Evolutionary conservation across 1,140 invertebrate genomes (phyloP), one percentile per base, ranked within the genome.

Genomic region (Pogonomyrmex californicus): DNA sequence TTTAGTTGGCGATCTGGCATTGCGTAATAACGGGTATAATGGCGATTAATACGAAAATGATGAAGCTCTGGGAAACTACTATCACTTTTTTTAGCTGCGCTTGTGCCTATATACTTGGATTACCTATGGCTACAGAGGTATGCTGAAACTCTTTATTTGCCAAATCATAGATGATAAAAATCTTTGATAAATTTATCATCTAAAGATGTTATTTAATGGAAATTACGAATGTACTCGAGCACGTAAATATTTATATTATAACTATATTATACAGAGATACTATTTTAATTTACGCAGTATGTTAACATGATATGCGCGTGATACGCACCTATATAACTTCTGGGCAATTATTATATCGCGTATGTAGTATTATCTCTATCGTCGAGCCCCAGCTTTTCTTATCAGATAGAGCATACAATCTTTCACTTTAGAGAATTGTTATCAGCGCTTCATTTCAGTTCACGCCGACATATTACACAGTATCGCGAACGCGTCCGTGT

Each of bases 41-140:
- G 96, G 97, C 97, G 33, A 97, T 98, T 90, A 98, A 98, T 94
- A 95, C 96, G 10, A 96, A 97, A 92, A 96, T 96, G 76, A 95
- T 98, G 92, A 96, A 97, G 89, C 95, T 96, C 10, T 98, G 97
- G 97, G 97, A 98, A 91, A 98, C 98, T 0, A 98, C 97, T 5
- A 98, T 98, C 66, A 98, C 98, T 0, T 98, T 99, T 91, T 97
- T 98, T 73, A 97, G 97, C 90, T 99, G 98, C 91, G 96, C 97
- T 0, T 97, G 97, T 75, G 98, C 97, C 9, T 97, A 98, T 83
- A 96, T 98, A 17, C 94, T 99, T n/a, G 98, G 98, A 30, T 96
- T 99, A 88, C 97, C 98, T 36, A 97, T 99, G 95, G 97, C 98
- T 68, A 98, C 98, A 23, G 98, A 99, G 96, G 98, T 98, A 60